Evolutionary conservation across 2,888 invertebrate species (phyloP), one percentile per base, ranked within the genome.

Genomic region (Orthosia cruda): DNA sequence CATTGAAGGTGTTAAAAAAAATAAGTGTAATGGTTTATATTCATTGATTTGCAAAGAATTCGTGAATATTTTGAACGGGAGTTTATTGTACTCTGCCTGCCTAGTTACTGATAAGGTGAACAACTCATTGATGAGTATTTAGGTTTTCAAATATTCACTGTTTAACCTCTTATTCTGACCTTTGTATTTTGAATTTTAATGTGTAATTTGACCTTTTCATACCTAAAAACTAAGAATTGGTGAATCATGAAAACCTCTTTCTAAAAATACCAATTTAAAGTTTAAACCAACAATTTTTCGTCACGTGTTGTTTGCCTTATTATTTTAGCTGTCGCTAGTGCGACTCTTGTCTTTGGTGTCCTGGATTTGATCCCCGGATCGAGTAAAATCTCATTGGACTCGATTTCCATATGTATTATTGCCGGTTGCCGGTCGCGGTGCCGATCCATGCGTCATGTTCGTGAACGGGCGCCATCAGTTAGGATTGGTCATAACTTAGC

Each of bases 121-220:
- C n/a, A 23, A 55, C 54, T 23, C 2, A 0, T 15, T 12, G 26
- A 50, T 73, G 40, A 64, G 18, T 40, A 11, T 18, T 23, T 12
- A n/a, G 18, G 9, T 9, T 26, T 45, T 62, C 13, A 23, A 32
- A 40, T 63, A 72, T 16, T 7, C 13, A 26, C n/a, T 7, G 3
- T 15, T 45, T 71, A 12, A 57, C 57, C 40, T 74, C 13, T 3
- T 49, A 40, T 0, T 1, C 15, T 23, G 9, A 64, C 13, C 45
- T 50, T 66, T 26, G n/a, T 58, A 52, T 59, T 66, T 58, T 23
- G 4, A 58, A 58, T 58, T n/a, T 0, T 11, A 47, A 74, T 16
- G 15, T 16, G 45, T 18, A 0, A 45, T 50, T 57, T 26, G 15
- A 50, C 20, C 20, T 45, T 58, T 57, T 49, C 11, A 9, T 40